Evolutionary conservation across 2,113 vertebrate genomes (phyloP).

Genomic region (Melanocharis versteri): DNA sequence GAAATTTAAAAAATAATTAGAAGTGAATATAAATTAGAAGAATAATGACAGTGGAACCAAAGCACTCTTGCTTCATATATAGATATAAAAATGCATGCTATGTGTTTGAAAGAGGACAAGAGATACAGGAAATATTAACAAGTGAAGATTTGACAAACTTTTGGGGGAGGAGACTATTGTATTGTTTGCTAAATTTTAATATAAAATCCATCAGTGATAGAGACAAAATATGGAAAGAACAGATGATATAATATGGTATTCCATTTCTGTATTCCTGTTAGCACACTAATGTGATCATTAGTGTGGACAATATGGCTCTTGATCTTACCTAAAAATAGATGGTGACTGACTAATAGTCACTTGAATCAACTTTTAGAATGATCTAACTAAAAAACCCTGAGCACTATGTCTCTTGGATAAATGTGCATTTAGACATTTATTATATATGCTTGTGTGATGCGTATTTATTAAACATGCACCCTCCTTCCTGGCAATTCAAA

Average conservation of each 20-base stretch:
- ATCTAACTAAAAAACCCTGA: background rate
- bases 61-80: background rate
- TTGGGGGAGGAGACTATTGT: background rate
- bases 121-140: background rate
- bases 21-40: background rate
- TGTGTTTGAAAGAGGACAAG: background rate
- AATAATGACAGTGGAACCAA: background rate
- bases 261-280: background rate
- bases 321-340: background rate
- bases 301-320: background rate
- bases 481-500: accelerated
- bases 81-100: background rate
- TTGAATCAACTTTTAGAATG: background rate
- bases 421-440: background rate
- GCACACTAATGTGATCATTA: background rate
- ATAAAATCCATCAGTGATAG: background rate
- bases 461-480: background rate
- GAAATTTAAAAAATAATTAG: background rate
- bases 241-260: background rate
- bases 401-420: background rate
- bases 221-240: background rate
- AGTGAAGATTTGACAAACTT: background rate
- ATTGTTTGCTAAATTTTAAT: background rate
- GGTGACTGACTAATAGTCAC: background rate
- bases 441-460: background rate